Evolutionary conservation across 2,888 invertebrate genomes (phyloP).

Genomic region (Zygaena filipendulae): DNA sequence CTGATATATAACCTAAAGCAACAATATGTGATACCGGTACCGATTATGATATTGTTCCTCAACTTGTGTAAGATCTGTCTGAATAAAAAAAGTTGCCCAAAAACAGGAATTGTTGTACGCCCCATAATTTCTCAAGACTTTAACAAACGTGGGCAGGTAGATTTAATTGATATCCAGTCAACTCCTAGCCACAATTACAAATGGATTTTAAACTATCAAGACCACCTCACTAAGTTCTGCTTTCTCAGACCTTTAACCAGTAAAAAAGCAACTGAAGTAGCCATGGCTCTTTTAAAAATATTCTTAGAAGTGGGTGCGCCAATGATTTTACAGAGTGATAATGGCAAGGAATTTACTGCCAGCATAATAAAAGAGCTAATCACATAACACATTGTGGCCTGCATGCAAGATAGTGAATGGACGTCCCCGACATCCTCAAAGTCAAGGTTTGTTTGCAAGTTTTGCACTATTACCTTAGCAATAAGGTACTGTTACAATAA

Average conservation of each 20-base stretch:
- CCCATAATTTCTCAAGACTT: slow-evolving; percentile 11
- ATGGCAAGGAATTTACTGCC: slow-evolving; percentile 12
- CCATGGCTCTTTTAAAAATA: slow-evolving; percentile 13
- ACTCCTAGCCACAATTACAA: slow-evolving; percentile 10
- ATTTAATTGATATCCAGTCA: slow-evolving; percentile 12
- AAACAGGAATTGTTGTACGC: slow-evolving; percentile 11
- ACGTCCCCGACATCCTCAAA: slow-evolving; percentile 10
- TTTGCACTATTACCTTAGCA: slow-evolving; percentile 9
- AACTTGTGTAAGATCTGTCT: slow-evolving; percentile 9
- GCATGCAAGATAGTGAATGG: slow-evolving; percentile 14
- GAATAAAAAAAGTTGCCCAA: slow-evolving; percentile 14
- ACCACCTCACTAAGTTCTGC: slow-evolving; percentile 13
- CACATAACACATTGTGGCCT: slow-evolving; percentile 12
- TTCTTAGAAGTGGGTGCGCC: slow-evolving; percentile 13
- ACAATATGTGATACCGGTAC: slow-evolving; percentile 11
- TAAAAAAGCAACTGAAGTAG: slow-evolving; percentile 13
- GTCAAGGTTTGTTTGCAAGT: no score
- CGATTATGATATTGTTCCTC: slow-evolving; percentile 8
- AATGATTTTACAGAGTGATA: slow-evolving; percentile 10
- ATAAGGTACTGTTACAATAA: slow-evolving; percentile 11
- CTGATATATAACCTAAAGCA: slow-evolving; percentile 7
- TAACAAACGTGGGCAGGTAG: slow-evolving; percentile 11
- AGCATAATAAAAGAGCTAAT: slow-evolving; percentile 11
- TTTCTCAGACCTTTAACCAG: slow-evolving; percentile 10
- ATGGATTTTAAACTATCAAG: slow-evolving; percentile 14